These are phyloP conservation scores for Nylanderia fulva DNA, from an alignment of 1,140 invertebrate species.

Conservation along the genomic window DNA sequence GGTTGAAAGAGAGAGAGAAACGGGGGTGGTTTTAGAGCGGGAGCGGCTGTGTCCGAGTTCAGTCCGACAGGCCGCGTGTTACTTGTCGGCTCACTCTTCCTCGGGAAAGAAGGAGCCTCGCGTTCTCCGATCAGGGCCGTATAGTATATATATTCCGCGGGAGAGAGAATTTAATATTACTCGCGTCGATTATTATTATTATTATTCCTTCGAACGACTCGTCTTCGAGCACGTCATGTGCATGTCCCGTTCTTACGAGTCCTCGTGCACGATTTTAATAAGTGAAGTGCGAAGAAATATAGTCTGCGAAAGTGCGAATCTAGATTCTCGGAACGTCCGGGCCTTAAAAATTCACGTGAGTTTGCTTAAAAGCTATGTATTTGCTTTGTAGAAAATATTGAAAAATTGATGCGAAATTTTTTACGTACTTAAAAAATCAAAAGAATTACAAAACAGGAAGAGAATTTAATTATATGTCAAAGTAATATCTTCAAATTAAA, in stretches of 20 bases:
- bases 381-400: neutral
- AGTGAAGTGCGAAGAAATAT: slow-evolving; percentile 16
- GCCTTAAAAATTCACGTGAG: slow-evolving; percentile 40
- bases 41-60: slow-evolving; percentile 66
- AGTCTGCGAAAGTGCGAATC: slow-evolving; percentile 2
- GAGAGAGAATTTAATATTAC: neutral
- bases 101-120: slow-evolving; percentile 59
- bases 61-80: slow-evolving; percentile 79
- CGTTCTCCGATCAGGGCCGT: neutral
- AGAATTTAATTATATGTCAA: neutral
- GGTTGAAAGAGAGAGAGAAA: slow-evolving; percentile 27
- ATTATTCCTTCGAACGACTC: slow-evolving; percentile 3
- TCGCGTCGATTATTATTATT: slow-evolving; percentile 1
- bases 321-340: neutral
- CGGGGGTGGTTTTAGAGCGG: slow-evolving; percentile 35
- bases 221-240: slow-evolving; percentile 38
- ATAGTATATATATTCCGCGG: neutral
- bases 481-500: neutral
- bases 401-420: neutral
- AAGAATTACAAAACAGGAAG: neutral
- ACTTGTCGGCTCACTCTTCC: slow-evolving; percentile 64
- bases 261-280: neutral
- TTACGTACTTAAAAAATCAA: neutral
- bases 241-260: neutral
- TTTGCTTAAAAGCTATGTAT: neutral